Evolutionary conservation across 2,797 vertebrate genomes (phyloP), one percentile per base, ranked within the genome.

Genomic region (Caiman crocodilus): DNA sequence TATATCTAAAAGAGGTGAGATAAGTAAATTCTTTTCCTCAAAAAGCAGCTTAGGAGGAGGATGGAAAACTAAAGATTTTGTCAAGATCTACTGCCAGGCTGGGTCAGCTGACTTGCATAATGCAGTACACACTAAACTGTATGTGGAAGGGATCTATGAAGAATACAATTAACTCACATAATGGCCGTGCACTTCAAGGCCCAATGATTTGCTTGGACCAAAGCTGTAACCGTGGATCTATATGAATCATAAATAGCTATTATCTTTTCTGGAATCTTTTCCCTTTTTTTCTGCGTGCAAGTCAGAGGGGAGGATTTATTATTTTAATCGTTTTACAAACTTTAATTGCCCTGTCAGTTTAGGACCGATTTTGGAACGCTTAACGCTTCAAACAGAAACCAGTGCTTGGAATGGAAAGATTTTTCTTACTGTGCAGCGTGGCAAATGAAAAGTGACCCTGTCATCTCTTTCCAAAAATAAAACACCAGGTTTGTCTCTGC

Each of bases 101-200:
- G 57, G 82, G 91, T 95, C 96, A 94, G 93, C 93, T 94, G 97
- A 96, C 92, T 89, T 23, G 90, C 74, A 79, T 92, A 76, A 87
- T 71, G 88, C 92, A 90, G 93, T n/a, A 82, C 91, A 85, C 88
- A 81, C 82, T 86, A 77, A 86, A 90, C 92, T 92, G 79, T 91
- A 92, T 79, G 92, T 84, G 75, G 84, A 89, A 90, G 83, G 88
- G 93, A 85, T 85, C 85, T 80, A 90, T 85, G 73, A 81, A 85
- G 84, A 76, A 88, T 79, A 94, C 81, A 90, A 89, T 94, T 84
- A 63, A 86, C 50, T 82, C 83, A 35, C 91, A 85, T 82, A 87
- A 88, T 89, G 90, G 95, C 88, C 23, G 65, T 71, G 84, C 74
- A 61, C 85, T 88, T 76, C n/a, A 32, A 87, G 92, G 88, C 90